phyloP scores from a whole-genome alignment of 1,140 invertebrate genomes.

The Cyclargus thomasi region DNA sequence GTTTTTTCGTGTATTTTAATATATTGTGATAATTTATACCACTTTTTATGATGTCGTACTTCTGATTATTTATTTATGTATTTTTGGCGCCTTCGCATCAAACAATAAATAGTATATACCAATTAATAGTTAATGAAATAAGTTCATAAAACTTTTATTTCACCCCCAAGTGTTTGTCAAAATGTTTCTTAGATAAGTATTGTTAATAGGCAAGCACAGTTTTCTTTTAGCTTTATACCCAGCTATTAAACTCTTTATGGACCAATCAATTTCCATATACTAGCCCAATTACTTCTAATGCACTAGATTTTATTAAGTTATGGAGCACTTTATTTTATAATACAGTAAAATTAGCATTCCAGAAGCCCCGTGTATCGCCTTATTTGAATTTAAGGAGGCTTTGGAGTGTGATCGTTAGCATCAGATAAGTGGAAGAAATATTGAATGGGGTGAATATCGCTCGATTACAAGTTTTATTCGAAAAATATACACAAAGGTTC shows the following conservation, averaged over 20 bases:
- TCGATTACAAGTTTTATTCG: conserved; percentile 39
- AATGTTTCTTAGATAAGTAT: not conserved
- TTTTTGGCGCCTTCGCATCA: too few species aligned
- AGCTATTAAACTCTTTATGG: not conserved
- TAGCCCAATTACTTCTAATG: not conserved
- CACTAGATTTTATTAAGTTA: conserved; percentile 11
- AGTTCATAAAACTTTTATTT: too few species aligned
- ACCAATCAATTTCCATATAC: not conserved
- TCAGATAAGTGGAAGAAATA: conserved; percentile 62
- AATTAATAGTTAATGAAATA: too few species aligned
- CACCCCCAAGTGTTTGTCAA: too few species aligned
- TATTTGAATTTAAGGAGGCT: conserved; percentile 52
- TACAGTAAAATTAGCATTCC: not conserved
- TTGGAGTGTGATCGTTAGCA: conserved; percentile 59
- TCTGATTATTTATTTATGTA: too few species aligned
- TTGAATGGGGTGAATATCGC: conserved; percentile 46
- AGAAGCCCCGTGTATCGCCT: conserved; percentile 33
- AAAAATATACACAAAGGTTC: conserved; percentile 41
- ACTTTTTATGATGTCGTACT: too few species aligned
- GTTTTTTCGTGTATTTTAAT: too few species aligned
- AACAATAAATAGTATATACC: too few species aligned
- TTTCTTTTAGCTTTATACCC: not conserved
- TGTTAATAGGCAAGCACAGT: not conserved
- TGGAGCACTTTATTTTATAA: not conserved
- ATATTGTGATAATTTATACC: too few species aligned